Conservation (phyloP, 2,888 invertebrate species). For the Seladonia tumulorum region DNA sequence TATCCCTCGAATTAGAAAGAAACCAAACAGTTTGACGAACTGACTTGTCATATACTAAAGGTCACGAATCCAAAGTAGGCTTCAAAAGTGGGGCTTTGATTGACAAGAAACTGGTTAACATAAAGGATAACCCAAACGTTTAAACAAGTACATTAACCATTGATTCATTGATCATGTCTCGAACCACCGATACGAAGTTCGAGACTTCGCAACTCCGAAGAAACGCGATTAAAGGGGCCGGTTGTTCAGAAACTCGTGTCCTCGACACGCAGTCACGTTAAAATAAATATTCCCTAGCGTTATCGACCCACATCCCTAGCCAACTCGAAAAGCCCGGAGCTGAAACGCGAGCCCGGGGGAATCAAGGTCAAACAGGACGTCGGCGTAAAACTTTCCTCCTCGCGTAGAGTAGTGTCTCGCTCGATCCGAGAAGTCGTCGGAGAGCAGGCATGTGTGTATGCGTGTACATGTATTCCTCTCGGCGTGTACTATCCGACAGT, state of each 20-base stretch:
- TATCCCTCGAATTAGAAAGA: background rate
- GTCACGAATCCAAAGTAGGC: background rate
- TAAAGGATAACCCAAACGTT: background rate
- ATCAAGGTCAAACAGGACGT: background rate
- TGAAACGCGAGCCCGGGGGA: background rate
- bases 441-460: background rate
- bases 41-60: background rate
- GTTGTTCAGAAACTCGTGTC: background rate
- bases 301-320: background rate
- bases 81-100: background rate
- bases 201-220: background rate
- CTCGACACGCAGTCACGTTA: background rate
- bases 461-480: background rate
- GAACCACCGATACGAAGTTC: background rate
- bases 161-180: background rate
- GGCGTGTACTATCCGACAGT: background rate
- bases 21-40: background rate
- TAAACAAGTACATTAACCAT: background rate
- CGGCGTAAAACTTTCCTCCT: background rate
- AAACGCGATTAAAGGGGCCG: background rate
- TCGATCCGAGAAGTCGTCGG: background rate
- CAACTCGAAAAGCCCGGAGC: background rate
- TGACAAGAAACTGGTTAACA: background rate
- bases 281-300: constrained; percentile 1
- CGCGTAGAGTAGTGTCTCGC: background rate